Evolutionary conservation across 2,797 vertebrate genomes (phyloP), one percentile per base, ranked within the genome.

Genomic region (Semaprochilodus insignis): DNA sequence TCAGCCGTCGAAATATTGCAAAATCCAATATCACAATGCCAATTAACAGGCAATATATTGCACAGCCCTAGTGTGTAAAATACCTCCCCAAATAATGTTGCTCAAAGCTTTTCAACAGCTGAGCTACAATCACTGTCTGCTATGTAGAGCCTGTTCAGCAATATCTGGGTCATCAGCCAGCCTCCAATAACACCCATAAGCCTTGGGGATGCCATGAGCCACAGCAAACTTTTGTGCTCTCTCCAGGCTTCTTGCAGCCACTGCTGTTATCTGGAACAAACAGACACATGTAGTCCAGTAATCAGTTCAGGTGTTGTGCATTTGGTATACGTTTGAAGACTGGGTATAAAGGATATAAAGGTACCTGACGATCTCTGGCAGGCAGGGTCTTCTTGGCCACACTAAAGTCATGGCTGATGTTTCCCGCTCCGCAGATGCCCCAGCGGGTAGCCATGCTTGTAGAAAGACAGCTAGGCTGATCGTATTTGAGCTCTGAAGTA

Each of bases 391-490:
- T 92, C 88, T 95, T 83, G 60, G 92, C 91, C 25, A 94, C 91
- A 0, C 92, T 88, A 86, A 96, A 96, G 73, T 96, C 94, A 44
- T 92, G 89, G 90, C 93, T 91, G 90, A 96, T 96, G 78, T 94
- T 92, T 40, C 95, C 95, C 0, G 87, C 93, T 0, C 95, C 91
- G 52, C 94, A 94, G 60, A 95, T 88, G 54, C 95, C 95, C 95
- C 95, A 96, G 69, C 88, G 88, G 2, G 94, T 92, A 27, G 93
- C 92, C 94, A 95, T 94, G 66, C 52, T 40, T 17, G 17, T 13
- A 51, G 13, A 71, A 23, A 27, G 51, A 52, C n/a, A 6, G 14
- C 48, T 5, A 71, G 69, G 23, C n/a, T 51, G 21, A 51, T 15
- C 15, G 23, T 25, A 4, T 70, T 70, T 25, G 25, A 51, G 44